phyloP scores from a whole-genome alignment of 2,113 vertebrate species.

The Sturnira hondurensis region DNA sequence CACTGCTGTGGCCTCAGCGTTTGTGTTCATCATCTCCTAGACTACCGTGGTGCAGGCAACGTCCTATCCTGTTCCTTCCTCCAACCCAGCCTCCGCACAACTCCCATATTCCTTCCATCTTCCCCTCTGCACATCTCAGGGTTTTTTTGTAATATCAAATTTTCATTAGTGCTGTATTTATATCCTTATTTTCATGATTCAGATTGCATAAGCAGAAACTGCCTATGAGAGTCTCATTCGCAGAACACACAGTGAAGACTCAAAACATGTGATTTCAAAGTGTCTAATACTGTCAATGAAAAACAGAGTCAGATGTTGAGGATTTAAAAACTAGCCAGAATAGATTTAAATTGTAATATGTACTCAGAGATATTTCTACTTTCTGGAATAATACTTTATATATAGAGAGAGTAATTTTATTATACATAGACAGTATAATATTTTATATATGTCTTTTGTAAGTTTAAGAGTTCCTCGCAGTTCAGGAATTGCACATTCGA shows the following conservation, averaged over 20 bases:
- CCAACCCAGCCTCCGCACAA: not conserved
- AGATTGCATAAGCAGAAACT: not conserved
- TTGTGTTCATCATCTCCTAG: not conserved
- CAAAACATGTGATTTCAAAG: conserved; percentile 20
- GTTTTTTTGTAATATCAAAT: not conserved
- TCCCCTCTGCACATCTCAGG: not conserved
- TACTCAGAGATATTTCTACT: not conserved
- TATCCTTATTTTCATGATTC: conserved; percentile 8
- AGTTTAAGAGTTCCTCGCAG: not conserved
- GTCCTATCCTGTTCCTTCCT: not conserved
- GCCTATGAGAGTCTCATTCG: not conserved
- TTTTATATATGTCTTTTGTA: not conserved
- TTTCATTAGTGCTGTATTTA: not conserved
- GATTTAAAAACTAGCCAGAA: not conserved
- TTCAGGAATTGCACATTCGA: not conserved
- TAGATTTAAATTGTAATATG: not conserved
- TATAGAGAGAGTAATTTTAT: not conserved
- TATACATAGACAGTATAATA: not conserved
- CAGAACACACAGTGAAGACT: not conserved
- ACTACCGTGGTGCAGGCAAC: not conserved
- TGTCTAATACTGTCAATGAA: not conserved
- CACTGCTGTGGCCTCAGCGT: not conserved
- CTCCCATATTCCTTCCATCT: not conserved
- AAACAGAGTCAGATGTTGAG: not conserved
- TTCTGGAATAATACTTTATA: not conserved